These are phyloP conservation scores for Xestia c-nigrum DNA, from an alignment of 2,888 invertebrate species.

Conservation along the genomic window DNA sequence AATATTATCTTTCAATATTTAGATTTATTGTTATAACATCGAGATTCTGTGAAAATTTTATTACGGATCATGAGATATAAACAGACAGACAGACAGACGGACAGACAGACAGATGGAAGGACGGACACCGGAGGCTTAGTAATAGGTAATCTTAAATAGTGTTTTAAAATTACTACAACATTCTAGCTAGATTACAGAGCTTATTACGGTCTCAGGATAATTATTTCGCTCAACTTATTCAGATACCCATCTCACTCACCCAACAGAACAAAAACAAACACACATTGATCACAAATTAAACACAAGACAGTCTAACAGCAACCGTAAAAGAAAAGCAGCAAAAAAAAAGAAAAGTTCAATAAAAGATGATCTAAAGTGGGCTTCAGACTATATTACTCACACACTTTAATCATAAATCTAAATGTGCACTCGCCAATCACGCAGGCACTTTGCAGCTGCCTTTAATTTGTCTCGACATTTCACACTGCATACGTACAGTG, in stretches of 20 bases:
- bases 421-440: constrained; percentile 84
- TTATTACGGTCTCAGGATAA: too few relatives aligned
- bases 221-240: too few relatives aligned
- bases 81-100: too few relatives aligned
- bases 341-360: constrained; percentile 31
- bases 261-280: not conserved
- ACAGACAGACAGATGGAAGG: too few relatives aligned
- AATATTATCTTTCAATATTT: too few relatives aligned
- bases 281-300: constrained; percentile 25
- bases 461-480: constrained; percentile 85
- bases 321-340: constrained; percentile 24
- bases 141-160: too few relatives aligned
- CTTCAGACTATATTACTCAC: constrained; percentile 65
- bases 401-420: constrained; percentile 81
- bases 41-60: too few relatives aligned
- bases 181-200: not conserved
- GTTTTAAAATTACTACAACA: not conserved
- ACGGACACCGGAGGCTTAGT: too few relatives aligned
- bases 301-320: constrained; percentile 20
- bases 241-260: not conserved
- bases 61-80: too few relatives aligned
- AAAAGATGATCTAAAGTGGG: constrained; percentile 62
- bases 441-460: constrained; percentile 82
- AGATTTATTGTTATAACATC: too few relatives aligned
- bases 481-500: constrained; percentile 74